Percentiles rank a stretch among this genome's conserved stretches.
phyloP scores from a whole-genome alignment of 1,140 invertebrate genomes.

The Drosophila nikananu region DNA sequence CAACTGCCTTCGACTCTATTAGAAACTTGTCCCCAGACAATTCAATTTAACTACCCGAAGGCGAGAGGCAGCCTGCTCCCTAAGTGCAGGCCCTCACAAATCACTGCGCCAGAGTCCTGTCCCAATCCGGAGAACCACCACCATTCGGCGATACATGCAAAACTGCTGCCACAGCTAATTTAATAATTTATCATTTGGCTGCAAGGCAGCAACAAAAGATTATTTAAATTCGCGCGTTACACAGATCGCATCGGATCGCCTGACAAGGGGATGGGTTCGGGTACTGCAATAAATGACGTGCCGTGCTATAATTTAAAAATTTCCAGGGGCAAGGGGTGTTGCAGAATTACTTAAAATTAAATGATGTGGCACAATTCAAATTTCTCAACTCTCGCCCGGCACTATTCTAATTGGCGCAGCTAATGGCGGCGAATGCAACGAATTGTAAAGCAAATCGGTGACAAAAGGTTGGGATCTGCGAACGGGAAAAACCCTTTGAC shows the following conservation, averaged over 20 bases:
- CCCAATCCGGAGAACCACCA: constrained; percentile 25
- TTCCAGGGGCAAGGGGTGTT: constrained; percentile 46
- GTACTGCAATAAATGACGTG: constrained; percentile 53
- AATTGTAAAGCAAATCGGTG: constrained; percentile 63
- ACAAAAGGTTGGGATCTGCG: constrained; percentile 21
- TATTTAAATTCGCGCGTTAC: constrained; percentile 80
- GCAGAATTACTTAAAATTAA: constrained; percentile 80
- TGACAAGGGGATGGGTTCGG: constrained; percentile 20
- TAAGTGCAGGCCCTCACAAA: constrained; percentile 65
- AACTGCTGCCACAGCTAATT: constrained; percentile 81
- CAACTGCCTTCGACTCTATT: constrained; percentile 74
- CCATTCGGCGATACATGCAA: constrained; percentile 57
- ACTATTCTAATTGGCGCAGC: constrained; percentile 77
- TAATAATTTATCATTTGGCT: constrained; percentile 85
- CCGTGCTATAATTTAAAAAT: constrained; percentile 79
- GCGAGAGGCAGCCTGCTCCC: constrained; percentile 33
- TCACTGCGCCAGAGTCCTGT: constrained; percentile 35
- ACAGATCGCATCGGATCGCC: constrained; percentile 40
- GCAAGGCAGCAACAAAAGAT: constrained; percentile 82
- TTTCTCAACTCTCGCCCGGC: constrained; percentile 56
- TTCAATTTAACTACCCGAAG: constrained; percentile 73
- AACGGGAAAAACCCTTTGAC: constrained; percentile 54
- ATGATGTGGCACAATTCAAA: constrained; percentile 85
- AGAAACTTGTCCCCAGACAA: constrained; percentile 79
- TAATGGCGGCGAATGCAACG: constrained; percentile 71